Conservation (phyloP, 2,797 vertebrate genomes). For the Sebastes goodei region DNA sequence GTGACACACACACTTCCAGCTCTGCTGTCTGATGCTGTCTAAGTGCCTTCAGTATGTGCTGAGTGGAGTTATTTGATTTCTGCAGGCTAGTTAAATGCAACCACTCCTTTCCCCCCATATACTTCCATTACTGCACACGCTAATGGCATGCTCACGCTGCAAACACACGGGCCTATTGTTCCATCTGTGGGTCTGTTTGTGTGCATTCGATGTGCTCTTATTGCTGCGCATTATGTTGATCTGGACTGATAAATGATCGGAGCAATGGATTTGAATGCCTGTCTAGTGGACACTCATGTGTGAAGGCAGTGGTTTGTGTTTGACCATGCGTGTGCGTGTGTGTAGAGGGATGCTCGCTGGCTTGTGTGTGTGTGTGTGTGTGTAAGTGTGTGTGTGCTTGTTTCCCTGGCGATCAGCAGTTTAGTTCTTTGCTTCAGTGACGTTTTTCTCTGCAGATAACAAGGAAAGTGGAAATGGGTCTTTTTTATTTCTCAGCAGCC, state of each 20-base stretch:
- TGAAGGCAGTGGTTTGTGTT: conserved; percentile 45
- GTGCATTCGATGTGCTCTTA: not conserved
- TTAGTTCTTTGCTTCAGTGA: conserved; percentile 59
- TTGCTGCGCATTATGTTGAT: not conserved
- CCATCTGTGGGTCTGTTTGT: conserved; percentile 1
- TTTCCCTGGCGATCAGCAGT: conserved; percentile 58
- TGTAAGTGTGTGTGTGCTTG: not conserved
- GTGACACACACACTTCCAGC: conserved; percentile 2
- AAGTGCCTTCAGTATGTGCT: conserved; percentile 69
- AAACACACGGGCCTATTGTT: conserved; percentile 9
- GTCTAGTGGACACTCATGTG: conserved; percentile 39
- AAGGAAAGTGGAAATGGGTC: conserved; percentile 51
- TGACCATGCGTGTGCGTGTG: conserved; percentile 28
- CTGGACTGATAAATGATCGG: conserved; percentile 28
- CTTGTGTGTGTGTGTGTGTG: not conserved
- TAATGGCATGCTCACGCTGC: conserved; percentile 34
- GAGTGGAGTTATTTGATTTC: conserved; percentile 75
- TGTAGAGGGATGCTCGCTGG: not conserved
- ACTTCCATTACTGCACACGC: conserved; percentile 47
- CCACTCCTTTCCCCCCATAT: conserved; percentile 36
- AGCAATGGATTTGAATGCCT: conserved; percentile 24
- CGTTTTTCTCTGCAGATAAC: conserved; percentile 50
- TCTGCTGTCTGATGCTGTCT: conserved; percentile 36
- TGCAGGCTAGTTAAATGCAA: conserved; percentile 66
- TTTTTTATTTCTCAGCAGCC: conserved; percentile 24